Evolutionary conservation across 1,140 invertebrate genomes (phyloP).

Genomic region (Brachionus manjavacas): DNA sequence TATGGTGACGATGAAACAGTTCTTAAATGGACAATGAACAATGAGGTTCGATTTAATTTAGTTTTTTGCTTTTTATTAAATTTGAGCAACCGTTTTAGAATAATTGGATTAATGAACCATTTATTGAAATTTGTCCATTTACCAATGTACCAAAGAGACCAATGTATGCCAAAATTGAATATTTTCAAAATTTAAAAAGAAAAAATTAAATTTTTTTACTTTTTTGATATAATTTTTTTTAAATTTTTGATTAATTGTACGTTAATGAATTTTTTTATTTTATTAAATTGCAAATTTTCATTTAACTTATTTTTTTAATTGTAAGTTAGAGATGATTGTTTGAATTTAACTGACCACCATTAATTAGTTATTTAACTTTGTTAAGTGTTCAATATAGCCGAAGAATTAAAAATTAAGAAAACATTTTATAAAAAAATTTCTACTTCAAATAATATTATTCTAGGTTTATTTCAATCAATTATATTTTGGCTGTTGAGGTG

Average conservation of each 20-base stretch:
- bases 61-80: not conserved
- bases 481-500: too few species aligned
- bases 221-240: not conserved
- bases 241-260: not conserved
- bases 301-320: too few species aligned
- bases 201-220: not conserved
- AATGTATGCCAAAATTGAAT: constrained; percentile 47
- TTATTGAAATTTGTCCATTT: constrained; percentile 55
- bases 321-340: too few species aligned
- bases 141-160: constrained; percentile 52
- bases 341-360: too few species aligned
- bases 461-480: too few species aligned
- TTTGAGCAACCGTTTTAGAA: constrained; percentile 48
- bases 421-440: too few species aligned
- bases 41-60: constrained; percentile 46
- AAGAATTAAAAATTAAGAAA: too few species aligned
- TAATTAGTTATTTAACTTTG: too few species aligned
- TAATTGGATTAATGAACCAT: constrained; percentile 61
- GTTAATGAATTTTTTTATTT: not conserved
- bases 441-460: too few species aligned
- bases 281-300: too few species aligned
- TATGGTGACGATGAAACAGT: constrained; percentile 61
- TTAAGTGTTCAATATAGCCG: too few species aligned
- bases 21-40: constrained; percentile 58
- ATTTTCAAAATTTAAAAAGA: constrained; percentile 40